phyloP scores from a whole-genome alignment of 2,888 invertebrate species.

The Sarcophaga rosellei region DNA sequence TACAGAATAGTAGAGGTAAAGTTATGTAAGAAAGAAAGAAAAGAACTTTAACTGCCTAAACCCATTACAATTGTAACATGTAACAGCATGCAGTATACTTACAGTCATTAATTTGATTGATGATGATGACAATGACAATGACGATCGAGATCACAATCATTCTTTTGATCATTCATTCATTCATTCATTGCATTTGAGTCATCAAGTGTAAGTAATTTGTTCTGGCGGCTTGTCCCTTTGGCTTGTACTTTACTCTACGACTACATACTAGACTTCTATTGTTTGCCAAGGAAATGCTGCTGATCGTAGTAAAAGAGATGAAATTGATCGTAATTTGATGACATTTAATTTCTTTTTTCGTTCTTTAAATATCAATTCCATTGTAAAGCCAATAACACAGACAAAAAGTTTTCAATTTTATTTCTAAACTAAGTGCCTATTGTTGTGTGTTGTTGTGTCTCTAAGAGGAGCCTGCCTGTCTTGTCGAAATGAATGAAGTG shows the following conservation, averaged over 20 bases:
- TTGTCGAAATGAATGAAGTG: conserved; percentile 15
- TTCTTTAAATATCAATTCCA: not conserved
- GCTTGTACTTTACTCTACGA: too few species aligned
- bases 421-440: conserved; percentile 9
- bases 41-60: not conserved
- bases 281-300: too few species aligned
- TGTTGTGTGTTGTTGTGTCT: not conserved
- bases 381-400: too few species aligned
- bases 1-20: not conserved
- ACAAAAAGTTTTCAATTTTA: not conserved
- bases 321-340: conserved; percentile 65
- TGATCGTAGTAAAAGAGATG: not conserved
- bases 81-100: not conserved
- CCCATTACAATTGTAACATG: not conserved
- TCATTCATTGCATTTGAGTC: conserved; percentile 22
- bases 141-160: conserved; percentile 17
- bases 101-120: conserved; percentile 52
- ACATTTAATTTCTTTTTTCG: conserved; percentile 40
- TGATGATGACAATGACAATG: conserved; percentile 6
- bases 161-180: not conserved
- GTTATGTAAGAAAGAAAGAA: not conserved
- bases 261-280: too few species aligned
- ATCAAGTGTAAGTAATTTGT: conserved; percentile 63
- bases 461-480: not conserved
- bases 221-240: not conserved